Evolutionary conservation across 35 echinoderm and acorn worm genomes (phyloP).

Genomic region (Lytechinus variegatus): DNA sequence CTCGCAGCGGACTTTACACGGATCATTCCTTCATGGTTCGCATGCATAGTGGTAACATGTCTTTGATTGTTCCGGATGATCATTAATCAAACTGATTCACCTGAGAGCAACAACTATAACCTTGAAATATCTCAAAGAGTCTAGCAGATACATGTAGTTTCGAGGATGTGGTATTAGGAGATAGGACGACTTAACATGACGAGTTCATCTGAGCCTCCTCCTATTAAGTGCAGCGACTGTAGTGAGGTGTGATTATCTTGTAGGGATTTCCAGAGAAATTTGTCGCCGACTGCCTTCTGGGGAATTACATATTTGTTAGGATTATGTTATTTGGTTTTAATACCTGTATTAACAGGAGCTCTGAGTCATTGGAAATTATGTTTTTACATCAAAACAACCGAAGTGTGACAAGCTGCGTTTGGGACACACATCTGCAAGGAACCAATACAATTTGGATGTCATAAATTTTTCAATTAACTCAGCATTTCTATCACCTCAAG

Average conservation of each 20-base stretch:
- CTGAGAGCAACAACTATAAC: not conserved
- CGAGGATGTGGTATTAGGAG: not conserved
- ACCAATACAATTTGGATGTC: constrained; percentile 8
- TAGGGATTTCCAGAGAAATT: not conserved
- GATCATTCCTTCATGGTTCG: not conserved
- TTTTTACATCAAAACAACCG: not conserved
- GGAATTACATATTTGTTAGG: not conserved
- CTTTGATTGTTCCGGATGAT: not conserved
- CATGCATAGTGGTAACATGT: not conserved
- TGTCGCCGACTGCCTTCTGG: not conserved
- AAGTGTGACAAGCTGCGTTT: not conserved
- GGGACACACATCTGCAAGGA: not conserved
- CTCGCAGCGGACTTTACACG: not conserved
- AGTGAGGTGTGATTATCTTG: not conserved
- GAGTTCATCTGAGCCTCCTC: not conserved
- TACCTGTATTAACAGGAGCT: not conserved
- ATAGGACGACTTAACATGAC: not conserved
- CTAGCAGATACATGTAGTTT: not conserved
- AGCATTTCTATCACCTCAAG: not conserved
- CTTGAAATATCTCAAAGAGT: not conserved
- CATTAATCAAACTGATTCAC: not conserved
- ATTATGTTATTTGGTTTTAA: not conserved
- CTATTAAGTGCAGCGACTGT: not conserved
- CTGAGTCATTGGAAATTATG: not conserved
- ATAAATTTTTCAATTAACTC: not conserved